Base-by-base conservation (phyloP, 2,888 invertebrate genomes). In the Drosophila ustulata region DNA sequence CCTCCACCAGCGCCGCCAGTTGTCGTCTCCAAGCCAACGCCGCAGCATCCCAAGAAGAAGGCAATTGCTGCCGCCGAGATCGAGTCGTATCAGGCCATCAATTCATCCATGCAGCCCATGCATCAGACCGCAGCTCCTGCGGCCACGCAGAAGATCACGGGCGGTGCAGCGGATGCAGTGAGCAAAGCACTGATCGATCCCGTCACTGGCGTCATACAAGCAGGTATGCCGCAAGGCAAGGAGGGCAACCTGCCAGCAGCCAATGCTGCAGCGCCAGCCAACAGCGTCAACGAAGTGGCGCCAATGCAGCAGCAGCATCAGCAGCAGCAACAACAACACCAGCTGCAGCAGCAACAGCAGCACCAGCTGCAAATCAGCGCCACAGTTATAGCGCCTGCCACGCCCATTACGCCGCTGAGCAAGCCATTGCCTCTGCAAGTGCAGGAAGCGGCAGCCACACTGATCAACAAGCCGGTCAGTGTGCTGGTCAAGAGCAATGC, bases 181-280 rank as follows among this genome's bases (percentile, higher is more conserved):
- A 91, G 84, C 69, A 91, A 91, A 50, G 94, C 94, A 3, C 90
- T 96, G 18, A 95, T 96, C 46, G 96, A 96, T 92, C 96, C 96
- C 0, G 95, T 96, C 0, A 96, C 96, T 0, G 96, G 96, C 2
- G 93, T 95, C 78, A 92, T 96, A 34, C 95, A 94, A 63, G 95
- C 95, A 0, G 94, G 95, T 25, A 94, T 93, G 94, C 82, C 89
- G 0, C 95, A 95, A 80, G 95, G 94, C 51, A 96, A 95, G 86
- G 96, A 96, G 87, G 89, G 91, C 3, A 91, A 89, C 56, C 63
- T 91, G 37, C 91, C 91, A 5, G 88, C 89, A 23, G 88, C 91
- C 1, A 89, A 89, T 39, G 89, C 88, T 4, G 88, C 82, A n/a
- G 89, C 80, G 4, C 56, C 85, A 37, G 72, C 88, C 23, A 75